Evolutionary conservation across 1,140 invertebrate species (phyloP), one percentile per base, ranked within the genome.

Genomic region (Magallana angulata): DNA sequence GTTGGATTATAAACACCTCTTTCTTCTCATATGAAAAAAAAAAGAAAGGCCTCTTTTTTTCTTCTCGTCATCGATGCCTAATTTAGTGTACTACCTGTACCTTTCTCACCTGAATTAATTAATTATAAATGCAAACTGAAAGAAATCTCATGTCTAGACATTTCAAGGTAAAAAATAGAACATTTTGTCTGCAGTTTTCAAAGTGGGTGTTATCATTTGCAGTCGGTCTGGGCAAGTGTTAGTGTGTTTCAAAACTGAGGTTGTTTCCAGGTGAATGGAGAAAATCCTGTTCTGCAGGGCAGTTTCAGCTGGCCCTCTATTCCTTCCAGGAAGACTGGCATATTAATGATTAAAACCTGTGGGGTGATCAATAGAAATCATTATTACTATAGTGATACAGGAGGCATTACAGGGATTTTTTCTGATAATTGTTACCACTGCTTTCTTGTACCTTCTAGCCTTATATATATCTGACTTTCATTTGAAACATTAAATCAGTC

Each of bases 41-140:
- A 48, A 48, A 48, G 5, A 48, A 48, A 48, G 36, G 36, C 36
- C 36, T 5, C 5, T 64, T 16, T 64, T 24, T 12, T 76, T 36
- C 24, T 48, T 76, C 36, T 0, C 9, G 68, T 76, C 24, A 76
- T 76, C 36, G 24, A 76, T 30, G 24, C 36, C 68, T 76, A 76
- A 76, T 76, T 30, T 76, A 76, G 68, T 30, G 30, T 30, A 76
- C 11, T 30, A 30, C 24, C 30, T 76, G 18, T 76, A 24, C 68
- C 12, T 76, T 12, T 30, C 18, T 76, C 11, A 24, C 12, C 24
- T 76, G 68, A 76, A 76, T 76, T 76, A 76, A 76, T 76, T 76
- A 76, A 76, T 76, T 76, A 76, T 76, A 76, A 76, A 76, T 76
- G 68, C 68, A 76, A 30, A 76, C 68, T 12, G 68, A 76, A 76